phyloP scores from a whole-genome alignment of 1,140 invertebrate species.

The Brachionus rotundiformis region DNA sequence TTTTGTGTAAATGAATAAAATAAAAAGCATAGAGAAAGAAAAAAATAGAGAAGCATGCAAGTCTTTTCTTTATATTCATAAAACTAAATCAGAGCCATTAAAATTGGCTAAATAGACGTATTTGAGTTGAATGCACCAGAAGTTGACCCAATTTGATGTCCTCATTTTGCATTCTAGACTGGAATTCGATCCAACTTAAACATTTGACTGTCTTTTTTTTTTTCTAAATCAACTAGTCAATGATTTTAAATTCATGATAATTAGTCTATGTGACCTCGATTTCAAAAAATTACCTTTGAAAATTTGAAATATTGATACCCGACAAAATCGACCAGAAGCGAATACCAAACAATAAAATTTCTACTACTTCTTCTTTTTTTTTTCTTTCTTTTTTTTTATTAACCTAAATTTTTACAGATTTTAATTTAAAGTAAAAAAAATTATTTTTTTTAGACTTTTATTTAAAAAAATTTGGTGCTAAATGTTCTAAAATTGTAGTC shows the following conservation, averaged over 20 bases:
- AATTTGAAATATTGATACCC: slow-evolving; percentile 23
- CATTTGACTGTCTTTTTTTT: slow-evolving; percentile 42
- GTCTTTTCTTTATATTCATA: neutral
- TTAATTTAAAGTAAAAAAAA: neutral
- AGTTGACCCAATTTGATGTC: slow-evolving; percentile 36
- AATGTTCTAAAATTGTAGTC: slow-evolving; percentile 35
- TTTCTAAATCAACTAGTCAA: slow-evolving; percentile 33
- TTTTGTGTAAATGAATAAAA: neutral
- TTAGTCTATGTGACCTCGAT: slow-evolving; percentile 34
- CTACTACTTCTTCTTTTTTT: slow-evolving; percentile 1
- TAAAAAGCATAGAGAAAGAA: neutral
- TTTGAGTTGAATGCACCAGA: slow-evolving; percentile 1
- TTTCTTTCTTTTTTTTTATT: neutral
- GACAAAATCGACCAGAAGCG: slow-evolving; percentile 30
- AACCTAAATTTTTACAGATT: neutral
- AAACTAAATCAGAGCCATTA: neutral
- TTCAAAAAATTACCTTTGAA: slow-evolving; percentile 7
- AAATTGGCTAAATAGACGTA: neutral
- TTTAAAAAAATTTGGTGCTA: slow-evolving; percentile 9
- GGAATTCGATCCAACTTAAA: slow-evolving; percentile 30
- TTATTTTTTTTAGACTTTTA: neutral
- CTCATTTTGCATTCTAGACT: slow-evolving; percentile 7
- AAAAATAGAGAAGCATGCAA: neutral
- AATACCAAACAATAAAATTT: slow-evolving; percentile 15
- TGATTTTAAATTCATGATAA: slow-evolving; percentile 44